These are phyloP conservation scores for Catharus fuscescens DNA, from an alignment of 2,113 vertebrate species.

Conservation along the genomic window DNA sequence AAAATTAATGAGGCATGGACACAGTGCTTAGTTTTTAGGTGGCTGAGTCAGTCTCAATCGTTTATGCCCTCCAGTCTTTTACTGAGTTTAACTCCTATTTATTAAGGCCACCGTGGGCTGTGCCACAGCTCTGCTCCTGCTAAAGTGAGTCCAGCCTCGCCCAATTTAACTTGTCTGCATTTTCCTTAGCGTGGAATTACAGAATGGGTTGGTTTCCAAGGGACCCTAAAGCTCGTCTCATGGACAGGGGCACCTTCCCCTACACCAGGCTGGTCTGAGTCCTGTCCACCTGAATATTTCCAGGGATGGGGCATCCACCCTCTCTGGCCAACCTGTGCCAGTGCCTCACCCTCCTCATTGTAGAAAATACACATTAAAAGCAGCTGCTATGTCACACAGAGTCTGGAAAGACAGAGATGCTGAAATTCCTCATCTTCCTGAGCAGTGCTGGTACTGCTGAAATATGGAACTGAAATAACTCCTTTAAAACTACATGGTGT, in stretches of 20 bases:
- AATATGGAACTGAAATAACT: neutral
- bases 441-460: neutral
- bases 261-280: neutral
- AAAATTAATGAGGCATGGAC: constrained; percentile 42
- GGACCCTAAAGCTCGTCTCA: neutral
- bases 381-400: neutral
- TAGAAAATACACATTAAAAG: neutral
- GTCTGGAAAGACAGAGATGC: neutral
- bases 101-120: neutral
- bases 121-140: neutral
- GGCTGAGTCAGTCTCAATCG: constrained; percentile 18
- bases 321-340: neutral
- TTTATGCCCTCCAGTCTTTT: constrained; percentile 17
- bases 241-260: neutral
- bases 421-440: neutral
- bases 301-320: neutral
- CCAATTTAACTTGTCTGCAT: neutral
- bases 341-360: neutral
- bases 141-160: neutral
- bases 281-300: neutral
- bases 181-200: neutral
- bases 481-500: neutral
- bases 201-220: neutral
- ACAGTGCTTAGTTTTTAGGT: neutral
- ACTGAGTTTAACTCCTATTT: constrained; percentile 17